A percentile compares a stretch with the other conserved stretches of the same genome.
Conservation (phyloP, 2,797 vertebrate genomes). For the Sciaenops ocellatus region DNA sequence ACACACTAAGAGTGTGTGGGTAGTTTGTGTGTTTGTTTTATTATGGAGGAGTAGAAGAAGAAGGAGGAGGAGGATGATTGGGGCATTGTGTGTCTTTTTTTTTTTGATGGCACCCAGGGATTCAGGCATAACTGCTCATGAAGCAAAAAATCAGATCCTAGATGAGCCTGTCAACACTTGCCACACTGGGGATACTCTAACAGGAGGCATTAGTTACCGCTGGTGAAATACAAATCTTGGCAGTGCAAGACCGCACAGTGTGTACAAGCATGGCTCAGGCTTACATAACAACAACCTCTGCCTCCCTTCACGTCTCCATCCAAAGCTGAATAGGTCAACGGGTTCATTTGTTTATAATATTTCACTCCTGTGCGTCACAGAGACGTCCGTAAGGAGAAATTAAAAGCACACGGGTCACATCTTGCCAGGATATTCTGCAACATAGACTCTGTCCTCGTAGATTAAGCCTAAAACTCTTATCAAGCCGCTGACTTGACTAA, state of each 20-base stretch:
- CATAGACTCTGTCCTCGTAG: conserved; percentile 6
- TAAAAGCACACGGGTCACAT: background rate
- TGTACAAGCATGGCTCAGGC: conserved; percentile 51
- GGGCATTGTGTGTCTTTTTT: conserved; percentile 25
- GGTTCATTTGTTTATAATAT: conserved; percentile 39
- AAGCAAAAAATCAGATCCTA: conserved; percentile 52
- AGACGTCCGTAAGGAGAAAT: conserved; percentile 20
- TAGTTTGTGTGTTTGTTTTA: conserved; percentile 59
- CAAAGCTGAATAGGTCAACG: conserved; percentile 52
- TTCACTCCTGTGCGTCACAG: conserved; percentile 5
- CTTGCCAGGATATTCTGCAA: background rate
- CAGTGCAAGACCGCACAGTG: conserved; percentile 38
- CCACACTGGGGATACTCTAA: conserved; percentile 48
- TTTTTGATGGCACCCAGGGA: conserved; percentile 45
- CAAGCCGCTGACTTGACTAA: background rate
- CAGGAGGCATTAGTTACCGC: conserved; percentile 52
- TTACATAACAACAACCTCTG: conserved; percentile 70
- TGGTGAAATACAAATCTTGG: conserved; percentile 70
- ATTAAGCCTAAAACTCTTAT: conserved; percentile 1
- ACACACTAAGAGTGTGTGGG: conserved; percentile 52
- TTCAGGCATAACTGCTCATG: conserved; percentile 60
- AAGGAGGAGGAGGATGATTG: conserved; percentile 23
- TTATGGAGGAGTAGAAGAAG: conserved; percentile 44
- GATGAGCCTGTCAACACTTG: conserved; percentile 64
- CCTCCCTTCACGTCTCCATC: conserved; percentile 50